A percentile compares a stretch with the other conserved stretches of the same genome.
phyloP scores from a whole-genome alignment of 23 tunicate species.

The Ciona savignyi region DNA sequence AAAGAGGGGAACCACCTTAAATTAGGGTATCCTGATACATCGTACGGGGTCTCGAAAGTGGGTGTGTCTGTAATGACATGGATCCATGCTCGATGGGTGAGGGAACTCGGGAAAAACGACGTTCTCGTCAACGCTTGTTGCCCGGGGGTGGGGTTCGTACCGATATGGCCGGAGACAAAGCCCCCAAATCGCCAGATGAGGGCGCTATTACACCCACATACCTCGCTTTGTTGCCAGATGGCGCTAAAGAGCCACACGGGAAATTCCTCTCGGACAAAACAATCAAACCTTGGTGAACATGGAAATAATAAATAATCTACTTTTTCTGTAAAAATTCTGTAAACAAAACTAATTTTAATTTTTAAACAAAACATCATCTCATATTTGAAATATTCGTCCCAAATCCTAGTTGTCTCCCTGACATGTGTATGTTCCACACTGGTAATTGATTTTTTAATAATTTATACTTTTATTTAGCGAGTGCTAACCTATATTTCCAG shows the following conservation, averaged over 20 bases:
- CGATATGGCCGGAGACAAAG: constrained; percentile 80
- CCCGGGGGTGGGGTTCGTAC: constrained; percentile 90
- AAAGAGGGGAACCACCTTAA: constrained; percentile 20
- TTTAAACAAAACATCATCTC: too few species aligned
- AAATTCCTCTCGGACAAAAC: constrained; percentile 46
- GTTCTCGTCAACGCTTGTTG: constrained; percentile 76
- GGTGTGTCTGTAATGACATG: constrained; percentile 63
- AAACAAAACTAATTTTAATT: too few species aligned
- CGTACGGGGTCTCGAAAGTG: constrained; percentile 77
- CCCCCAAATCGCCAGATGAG: constrained; percentile 68
- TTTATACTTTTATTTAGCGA: too few species aligned
- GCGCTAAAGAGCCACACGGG: constrained; percentile 69
- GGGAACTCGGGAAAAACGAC: constrained; percentile 37
- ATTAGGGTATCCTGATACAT: constrained; percentile 41
- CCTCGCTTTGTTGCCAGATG: constrained; percentile 68
- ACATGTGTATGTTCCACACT: too few species aligned
- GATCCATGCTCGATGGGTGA: constrained; percentile 41
- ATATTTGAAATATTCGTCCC: too few species aligned
- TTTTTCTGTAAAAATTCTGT: too few species aligned
- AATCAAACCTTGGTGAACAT: constrained; percentile 49
- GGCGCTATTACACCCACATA: constrained; percentile 82
- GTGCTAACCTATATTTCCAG: too few species aligned
- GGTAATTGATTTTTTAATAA: too few species aligned
- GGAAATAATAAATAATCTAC: too few species aligned
- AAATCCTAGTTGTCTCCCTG: too few species aligned